A percentile compares a stretch with the other conserved stretches of the same genome.
These are phyloP conservation scores for Dimorphilus gyrociliatus DNA, from an alignment of 2,888 invertebrate species.

Conservation along the genomic window DNA sequence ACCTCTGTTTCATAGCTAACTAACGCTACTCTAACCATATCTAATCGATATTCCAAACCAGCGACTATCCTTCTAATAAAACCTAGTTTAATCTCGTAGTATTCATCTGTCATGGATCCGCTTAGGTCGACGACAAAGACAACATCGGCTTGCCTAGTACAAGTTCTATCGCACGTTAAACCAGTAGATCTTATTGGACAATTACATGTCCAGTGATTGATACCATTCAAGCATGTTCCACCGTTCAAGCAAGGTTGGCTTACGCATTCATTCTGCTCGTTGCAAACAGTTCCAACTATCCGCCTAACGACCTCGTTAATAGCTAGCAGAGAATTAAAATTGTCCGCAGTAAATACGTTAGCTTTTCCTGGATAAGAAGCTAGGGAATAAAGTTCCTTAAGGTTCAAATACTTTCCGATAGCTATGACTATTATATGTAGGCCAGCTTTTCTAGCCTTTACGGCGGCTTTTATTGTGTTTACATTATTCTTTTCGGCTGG, in stretches of 20 bases:
- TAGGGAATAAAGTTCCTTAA: slow-evolving; percentile 5
- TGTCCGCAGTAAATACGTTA: no score
- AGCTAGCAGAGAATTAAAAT: no score
- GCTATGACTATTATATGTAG: slow-evolving; percentile 3
- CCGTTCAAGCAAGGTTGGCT: slow-evolving; percentile 7
- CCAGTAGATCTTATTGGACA: slow-evolving; percentile 6
- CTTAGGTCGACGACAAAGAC: slow-evolving; percentile 9
- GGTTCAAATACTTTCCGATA: slow-evolving; percentile 7
- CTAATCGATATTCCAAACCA: slow-evolving; percentile 8
- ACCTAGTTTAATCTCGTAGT: slow-evolving; percentile 5
- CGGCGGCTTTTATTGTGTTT: no score
- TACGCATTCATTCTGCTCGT: slow-evolving; percentile 2
- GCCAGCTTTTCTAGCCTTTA: slow-evolving; percentile 3
- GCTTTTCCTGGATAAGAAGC: no score
- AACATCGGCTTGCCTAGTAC: slow-evolving; percentile 6
- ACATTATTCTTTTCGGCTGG: slow-evolving; percentile 11
- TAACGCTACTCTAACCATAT: no score
- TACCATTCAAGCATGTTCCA: slow-evolving; percentile 7
- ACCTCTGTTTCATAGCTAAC: no score
- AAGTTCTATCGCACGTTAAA: slow-evolving; percentile 6
- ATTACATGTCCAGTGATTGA: slow-evolving; percentile 5
- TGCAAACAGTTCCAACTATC: neutral
- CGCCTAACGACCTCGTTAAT: neutral
- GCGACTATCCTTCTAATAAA: slow-evolving; percentile 6
- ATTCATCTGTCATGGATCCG: slow-evolving; percentile 6